These are phyloP conservation scores for Drosophila phalerata DNA, from an alignment of 2,888 invertebrate species.

Conservation along the genomic window DNA sequence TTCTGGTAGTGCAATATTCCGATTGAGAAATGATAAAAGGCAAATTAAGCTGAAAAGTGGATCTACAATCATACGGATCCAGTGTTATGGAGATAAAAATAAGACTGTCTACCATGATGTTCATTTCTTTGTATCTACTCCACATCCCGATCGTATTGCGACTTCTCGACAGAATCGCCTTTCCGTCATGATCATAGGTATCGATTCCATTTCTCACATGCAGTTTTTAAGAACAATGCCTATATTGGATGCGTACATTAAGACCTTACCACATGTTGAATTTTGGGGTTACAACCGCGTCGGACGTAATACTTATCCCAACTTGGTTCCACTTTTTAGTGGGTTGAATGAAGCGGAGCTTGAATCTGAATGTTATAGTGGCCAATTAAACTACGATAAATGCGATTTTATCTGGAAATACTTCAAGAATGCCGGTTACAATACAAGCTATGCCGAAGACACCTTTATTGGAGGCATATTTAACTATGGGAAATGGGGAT, in stretches of 20 bases:
- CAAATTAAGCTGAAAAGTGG: background rate
- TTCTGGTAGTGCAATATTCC: background rate
- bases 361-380: background rate
- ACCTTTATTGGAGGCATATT: conserved; percentile 91
- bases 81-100: background rate
- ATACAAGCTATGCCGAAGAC: conserved; percentile 89
- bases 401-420: conserved; percentile 13
- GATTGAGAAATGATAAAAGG: background rate
- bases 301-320: conserved; percentile 16
- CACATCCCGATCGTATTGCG: accelerated
- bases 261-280: conserved; percentile 3
- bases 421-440: conserved; percentile 8
- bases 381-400: background rate
- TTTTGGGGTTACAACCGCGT: conserved; percentile 30
- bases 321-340: conserved; percentile 14
- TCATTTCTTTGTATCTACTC: conserved; percentile 17
- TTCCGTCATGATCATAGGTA: conserved; percentile 16
- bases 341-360: conserved; percentile 7
- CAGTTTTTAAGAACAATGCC: conserved; percentile 24
- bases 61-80: background rate
- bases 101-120: conserved; percentile 17
- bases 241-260: background rate
- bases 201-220: conserved; percentile 27
- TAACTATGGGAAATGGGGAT: conserved; percentile 91
- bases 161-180: background rate